phyloP scores from a whole-genome alignment of 1,140 invertebrate species.

The Melanaphis sacchari region DNA sequence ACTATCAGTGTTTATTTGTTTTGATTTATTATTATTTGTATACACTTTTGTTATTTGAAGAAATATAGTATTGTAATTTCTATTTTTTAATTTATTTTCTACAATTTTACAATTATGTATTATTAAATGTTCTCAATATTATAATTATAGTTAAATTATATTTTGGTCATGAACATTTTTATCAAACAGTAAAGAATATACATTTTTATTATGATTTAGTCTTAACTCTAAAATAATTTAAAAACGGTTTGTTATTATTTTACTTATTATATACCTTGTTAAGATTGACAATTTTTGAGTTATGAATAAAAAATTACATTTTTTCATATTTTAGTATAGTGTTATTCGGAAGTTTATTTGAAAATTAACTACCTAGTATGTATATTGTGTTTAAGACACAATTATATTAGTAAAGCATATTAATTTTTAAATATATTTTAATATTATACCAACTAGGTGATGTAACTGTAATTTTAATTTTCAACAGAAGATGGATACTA shows the following conservation, averaged over 20 bases:
- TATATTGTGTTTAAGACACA: background rate
- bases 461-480: background rate
- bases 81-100: too few species aligned
- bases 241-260: background rate
- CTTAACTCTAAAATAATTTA: background rate
- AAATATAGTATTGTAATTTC: too few species aligned
- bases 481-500: background rate
- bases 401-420: background rate
- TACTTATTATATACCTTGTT: background rate
- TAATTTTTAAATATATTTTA: background rate
- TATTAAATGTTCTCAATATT: too few species aligned
- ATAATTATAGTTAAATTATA: background rate
- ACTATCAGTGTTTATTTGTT: constrained; percentile 12
- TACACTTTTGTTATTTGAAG: background rate
- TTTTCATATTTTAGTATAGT: background rate
- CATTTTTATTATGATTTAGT: background rate
- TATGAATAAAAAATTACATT: background rate
- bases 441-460: background rate
- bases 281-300: background rate
- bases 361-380: background rate
- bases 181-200: too few species aligned
- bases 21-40: background rate
- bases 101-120: too few species aligned
- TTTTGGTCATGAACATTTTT: background rate
- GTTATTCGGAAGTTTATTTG: background rate